These are phyloP conservation scores for Bicyclus anynana DNA, from an alignment of 1,140 invertebrate genomes.

Conservation along the genomic window DNA sequence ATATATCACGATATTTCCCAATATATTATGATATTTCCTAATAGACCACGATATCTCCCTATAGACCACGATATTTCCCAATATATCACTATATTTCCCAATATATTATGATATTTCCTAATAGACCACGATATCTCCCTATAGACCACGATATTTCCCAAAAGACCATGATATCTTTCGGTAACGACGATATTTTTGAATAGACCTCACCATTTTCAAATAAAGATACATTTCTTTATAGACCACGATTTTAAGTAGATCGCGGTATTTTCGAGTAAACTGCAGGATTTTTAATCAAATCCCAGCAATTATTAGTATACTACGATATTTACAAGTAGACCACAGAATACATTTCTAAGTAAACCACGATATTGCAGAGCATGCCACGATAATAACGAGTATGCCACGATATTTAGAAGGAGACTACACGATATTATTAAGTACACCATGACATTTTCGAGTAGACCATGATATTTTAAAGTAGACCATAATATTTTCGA, in stretches of 20 bases:
- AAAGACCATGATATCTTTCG: background rate
- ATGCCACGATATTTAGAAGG: background rate
- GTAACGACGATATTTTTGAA: background rate
- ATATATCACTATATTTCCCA: too few relatives aligned
- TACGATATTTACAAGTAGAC: too few relatives aligned
- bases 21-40: background rate
- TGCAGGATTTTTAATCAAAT: too few relatives aligned
- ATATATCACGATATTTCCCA: too few relatives aligned
- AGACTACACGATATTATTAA: slow-evolving; percentile 16
- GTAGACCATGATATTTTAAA: slow-evolving; percentile 20
- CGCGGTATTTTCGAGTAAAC: too few relatives aligned
- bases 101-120: background rate
- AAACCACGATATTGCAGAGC: slow-evolving; percentile 16
- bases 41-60: background rate
- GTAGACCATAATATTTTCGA: background rate
- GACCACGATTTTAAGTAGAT: too few relatives aligned
- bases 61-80: too few relatives aligned
- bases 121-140: background rate
- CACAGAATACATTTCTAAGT: slow-evolving; percentile 13
- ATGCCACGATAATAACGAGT: background rate
- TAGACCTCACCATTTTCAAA: too few relatives aligned
- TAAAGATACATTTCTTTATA: too few relatives aligned
- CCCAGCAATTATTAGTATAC: too few relatives aligned
- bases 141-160: too few relatives aligned
- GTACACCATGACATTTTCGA: slow-evolving; percentile 20